Percentiles rank a stretch among this genome's conserved stretches.
These are phyloP conservation scores for Drosophila buzzatii DNA, from an alignment of 2,888 invertebrate species.

Conservation along the genomic window DNA sequence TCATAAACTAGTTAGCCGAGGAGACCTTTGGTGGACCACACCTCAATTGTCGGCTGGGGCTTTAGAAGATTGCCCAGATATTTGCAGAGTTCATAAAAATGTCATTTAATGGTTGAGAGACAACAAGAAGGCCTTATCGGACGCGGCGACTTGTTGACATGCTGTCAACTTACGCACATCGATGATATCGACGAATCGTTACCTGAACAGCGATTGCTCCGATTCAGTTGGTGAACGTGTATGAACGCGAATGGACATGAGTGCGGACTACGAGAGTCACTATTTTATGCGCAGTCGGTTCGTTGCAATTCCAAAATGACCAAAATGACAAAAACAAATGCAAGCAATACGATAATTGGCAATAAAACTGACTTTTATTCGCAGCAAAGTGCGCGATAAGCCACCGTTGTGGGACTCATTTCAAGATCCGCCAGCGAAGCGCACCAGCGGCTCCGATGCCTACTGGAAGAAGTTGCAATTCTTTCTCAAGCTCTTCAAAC, in stretches of 20 bases:
- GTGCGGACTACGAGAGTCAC: slow-evolving; percentile 70
- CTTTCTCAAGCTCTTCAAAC: slow-evolving; percentile 88
- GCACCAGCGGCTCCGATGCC: slow-evolving; percentile 89
- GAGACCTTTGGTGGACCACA: slow-evolving; percentile 8
- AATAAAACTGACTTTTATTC: slow-evolving; percentile 8
- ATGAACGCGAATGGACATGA: slow-evolving; percentile 57
- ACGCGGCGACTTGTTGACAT: slow-evolving; percentile 57
- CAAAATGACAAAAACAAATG: neutral
- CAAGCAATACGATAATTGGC: neutral
- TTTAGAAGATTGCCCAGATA: slow-evolving; percentile 14
- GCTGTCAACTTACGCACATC: slow-evolving; percentile 67
- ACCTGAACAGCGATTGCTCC: slow-evolving; percentile 40
- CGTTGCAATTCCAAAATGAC: slow-evolving; percentile 20
- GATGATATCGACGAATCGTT: slow-evolving; percentile 44
- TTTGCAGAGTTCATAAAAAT: slow-evolving; percentile 11
- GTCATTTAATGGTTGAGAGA: slow-evolving; percentile 12
- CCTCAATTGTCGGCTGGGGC: slow-evolving; percentile 8
- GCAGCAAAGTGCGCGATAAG: slow-evolving; percentile 70
- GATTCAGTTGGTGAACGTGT: slow-evolving; percentile 56
- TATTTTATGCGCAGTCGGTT: slow-evolving; percentile 62
- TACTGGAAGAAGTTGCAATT: slow-evolving; percentile 88
- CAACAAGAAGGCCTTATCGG: slow-evolving; percentile 43
- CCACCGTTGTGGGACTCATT: slow-evolving; percentile 92
- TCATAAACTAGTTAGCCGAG: neutral
- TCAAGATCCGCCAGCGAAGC: slow-evolving; percentile 89